Evolutionary conservation across 2,888 invertebrate genomes (phyloP), one percentile per base, ranked within the genome.

Genomic region (Cyrtodaria siliqua): DNA sequence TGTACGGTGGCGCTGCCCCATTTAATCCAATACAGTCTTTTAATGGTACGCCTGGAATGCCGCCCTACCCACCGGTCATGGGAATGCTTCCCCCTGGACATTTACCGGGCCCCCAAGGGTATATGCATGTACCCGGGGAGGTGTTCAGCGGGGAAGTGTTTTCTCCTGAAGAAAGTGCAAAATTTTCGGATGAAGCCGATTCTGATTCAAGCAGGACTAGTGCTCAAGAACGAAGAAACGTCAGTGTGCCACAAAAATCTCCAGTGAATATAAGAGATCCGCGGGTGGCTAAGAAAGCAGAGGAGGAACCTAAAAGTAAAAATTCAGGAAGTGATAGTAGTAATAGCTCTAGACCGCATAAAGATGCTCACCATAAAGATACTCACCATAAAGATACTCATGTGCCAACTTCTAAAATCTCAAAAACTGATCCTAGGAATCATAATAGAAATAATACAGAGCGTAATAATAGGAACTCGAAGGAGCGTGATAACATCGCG

Each of bases 201-300:
- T 77, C 77, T 20, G 72, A 77, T 49, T 72, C 77, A 9, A 77
- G 77, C 50, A 38, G 67, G n/a, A 63, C 71, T 23, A 72, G 77
- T 49, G 20, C 16, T 29, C 71, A 74, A 38, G 68, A 49, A 26
- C 40, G 16, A 8, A 16, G 8, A 38, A 16, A 16, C 16, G 8
- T 16, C 16, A 38, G 8, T 12, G 9, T 38, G 9, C 16, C 40
- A 12, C 40, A 38, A 16, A 38, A 38, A 38, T n/a, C n/a, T n/a
- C 40, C 38, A 40, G 18, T 63, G n/a, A 63, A 63, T 63, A 40
- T 40, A 8, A 52, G 56, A 49, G 66, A 66, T 56, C 66, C 66
- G 47, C 27, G 66, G 27, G 49, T 56, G 12, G 49, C 61, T 1
- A 26, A 49, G 49, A 16, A 49, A 33, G 40, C 16, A 16, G 9